Base-by-base conservation (phyloP, 2,888 invertebrate species). In the Erebia ligea region DNA sequence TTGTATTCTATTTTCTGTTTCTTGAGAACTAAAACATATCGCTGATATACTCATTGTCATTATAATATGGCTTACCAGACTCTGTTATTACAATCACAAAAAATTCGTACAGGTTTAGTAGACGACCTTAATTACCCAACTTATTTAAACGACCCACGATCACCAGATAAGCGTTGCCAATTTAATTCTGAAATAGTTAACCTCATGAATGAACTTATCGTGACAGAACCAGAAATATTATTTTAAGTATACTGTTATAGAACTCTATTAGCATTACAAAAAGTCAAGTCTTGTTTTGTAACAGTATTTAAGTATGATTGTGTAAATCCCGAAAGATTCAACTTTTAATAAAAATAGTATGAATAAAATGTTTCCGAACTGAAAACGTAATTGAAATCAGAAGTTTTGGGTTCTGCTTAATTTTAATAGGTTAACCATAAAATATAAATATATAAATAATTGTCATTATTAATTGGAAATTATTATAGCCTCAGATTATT, bases 161-260 rank as follows among this genome's bases (percentile, higher is more conserved):
- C 61, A 48, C 64, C 66, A 71, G 57, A 48, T 76, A 75, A 76
- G 73, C 76, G 71, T 74, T 75, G 77, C 78, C 74, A 77, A 80
- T 80, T 83, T 83, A 81, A 82, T 83, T 83, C 79, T 78, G 78
- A 79, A 82, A 81, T 82, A 25, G 52, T 58, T 67, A 56, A 67
- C 59, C 25, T 34, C 13, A 4, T 54, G 40, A 62, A 68, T 42
- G 9, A 68, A 52, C 50, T 68, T 62, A 42, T 42, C 67, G 67
- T 52, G 25, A 25, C 3, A 25, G 25, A 25, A 25, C 25, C 25
- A 25, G 2, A 2, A 0, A 25, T 2, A 0, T 25, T 2, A 0
- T 25, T 25, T 25, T 3, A 25, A 3, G 2, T 25, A 25, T 25
- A n/a, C 25, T 25, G 59, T 42, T 1, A 52, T 50, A n/a, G 54